Base-by-base conservation (phyloP, 2,797 vertebrate species). In the Coregonus sp. region DNA sequence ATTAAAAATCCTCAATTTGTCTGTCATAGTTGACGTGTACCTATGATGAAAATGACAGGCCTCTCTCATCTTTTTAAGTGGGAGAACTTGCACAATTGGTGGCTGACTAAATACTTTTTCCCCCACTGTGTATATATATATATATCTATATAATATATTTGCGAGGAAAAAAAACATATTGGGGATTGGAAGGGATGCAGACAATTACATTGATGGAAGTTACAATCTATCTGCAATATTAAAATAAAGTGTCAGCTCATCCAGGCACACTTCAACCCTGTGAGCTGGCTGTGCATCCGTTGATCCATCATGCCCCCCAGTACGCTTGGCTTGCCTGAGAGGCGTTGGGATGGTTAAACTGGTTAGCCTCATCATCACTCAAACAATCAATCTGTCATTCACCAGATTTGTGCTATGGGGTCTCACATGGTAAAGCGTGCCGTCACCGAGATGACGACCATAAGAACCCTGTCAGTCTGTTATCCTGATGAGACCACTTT, bases 401-500 rank as follows among this genome's bases (percentile, higher is more conserved):
- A 80, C 12, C 59, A 81, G 80, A 70, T 82, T 72, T 20, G 74
- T 1, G 72, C 72, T 73, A 81, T 66, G 12, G 20, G 75, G 69
- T 61, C 75, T 37, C n/a, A 31, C 73, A 25, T 25, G 16, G 11
- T 65, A 4, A n/a, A 83, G 54, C 95, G 6, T 91, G 4, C 94
- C 89, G 0, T 92, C 95, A 79, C 93, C 95, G 67, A 80, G 77
- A 74, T 33, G 77, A 72, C 31, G 84, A 77, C 18, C 56, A 20
- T 29, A 63, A 63, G 9, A 47, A 63, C 20, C 87, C 85, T 0
- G 0, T 75, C 16, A 18, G 78, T 68, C 78, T 74, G 74, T 72
- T 74, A 40, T 51, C 77, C 74, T 77, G 56, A 74, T 71, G 94
- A 93, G 4, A 95, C 95, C 76, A 92, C 85, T 51, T 94, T 86